phyloP scores from a whole-genome alignment of 1,140 invertebrate genomes.

The Aphis gossypii region DNA sequence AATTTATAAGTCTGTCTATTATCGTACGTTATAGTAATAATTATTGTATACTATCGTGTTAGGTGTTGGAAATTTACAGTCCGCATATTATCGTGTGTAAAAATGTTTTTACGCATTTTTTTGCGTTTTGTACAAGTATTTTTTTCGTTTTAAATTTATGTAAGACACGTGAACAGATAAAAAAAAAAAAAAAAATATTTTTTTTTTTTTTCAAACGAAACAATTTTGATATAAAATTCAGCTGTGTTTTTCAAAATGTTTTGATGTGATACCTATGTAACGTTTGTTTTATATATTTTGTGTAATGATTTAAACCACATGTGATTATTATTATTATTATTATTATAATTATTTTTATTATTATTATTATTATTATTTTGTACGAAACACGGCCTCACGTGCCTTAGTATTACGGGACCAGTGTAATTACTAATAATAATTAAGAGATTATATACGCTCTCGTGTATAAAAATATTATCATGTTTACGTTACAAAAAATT shows the following conservation, averaged over 20 bases:
- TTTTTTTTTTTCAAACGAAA: neutral
- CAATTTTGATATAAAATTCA: constrained; percentile 4
- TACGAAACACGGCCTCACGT: constrained; percentile 43
- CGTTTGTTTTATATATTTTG: constrained; percentile 42
- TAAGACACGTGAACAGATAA: neutral
- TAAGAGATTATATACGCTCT: constrained; percentile 35
- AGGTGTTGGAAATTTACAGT: constrained; percentile 45
- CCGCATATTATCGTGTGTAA: neutral
- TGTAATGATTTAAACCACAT: constrained; percentile 37
- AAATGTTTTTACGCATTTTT: neutral
- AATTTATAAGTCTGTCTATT: constrained; percentile 37
- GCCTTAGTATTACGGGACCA: constrained; percentile 57
- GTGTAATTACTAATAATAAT: constrained; percentile 53
- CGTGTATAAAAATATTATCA: constrained; percentile 1
- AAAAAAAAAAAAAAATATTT: neutral
- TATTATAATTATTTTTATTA: constrained; percentile 40
- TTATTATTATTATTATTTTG: constrained; percentile 49
- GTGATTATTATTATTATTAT: constrained; percentile 51
- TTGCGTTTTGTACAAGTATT: neutral
- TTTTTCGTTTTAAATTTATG: neutral
- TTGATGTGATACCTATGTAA: constrained; percentile 52
- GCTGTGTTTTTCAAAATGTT: constrained; percentile 35
- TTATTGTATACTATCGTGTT: neutral
- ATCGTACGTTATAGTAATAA: neutral
- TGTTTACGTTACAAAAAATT: neutral